A percentile compares a stretch with the other conserved stretches of the same genome.
Conservation (phyloP, 1,140 invertebrate species). For the Papilio xuthus region DNA sequence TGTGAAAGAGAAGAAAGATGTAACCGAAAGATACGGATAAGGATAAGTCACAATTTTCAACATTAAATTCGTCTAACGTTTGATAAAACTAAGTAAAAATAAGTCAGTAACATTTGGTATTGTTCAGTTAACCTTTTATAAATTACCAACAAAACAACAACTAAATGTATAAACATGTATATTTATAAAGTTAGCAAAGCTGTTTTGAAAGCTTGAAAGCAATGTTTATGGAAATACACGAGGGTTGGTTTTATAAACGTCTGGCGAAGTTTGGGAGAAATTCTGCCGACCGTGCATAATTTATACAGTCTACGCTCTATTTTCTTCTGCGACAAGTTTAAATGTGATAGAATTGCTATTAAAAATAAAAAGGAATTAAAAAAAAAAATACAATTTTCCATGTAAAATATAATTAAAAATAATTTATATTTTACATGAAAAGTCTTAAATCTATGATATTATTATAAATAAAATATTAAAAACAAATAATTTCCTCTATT, state of each 20-base stretch:
- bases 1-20: not conserved
- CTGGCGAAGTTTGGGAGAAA: conserved; percentile 9
- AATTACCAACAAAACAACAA: conserved; percentile 18
- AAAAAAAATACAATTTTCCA: not conserved
- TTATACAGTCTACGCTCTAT: not conserved
- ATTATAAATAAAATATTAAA: too few species aligned
- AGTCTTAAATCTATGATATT: too few species aligned
- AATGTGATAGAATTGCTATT: not conserved
- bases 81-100: not conserved
- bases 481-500: too few species aligned
- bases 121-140: conserved; percentile 6
- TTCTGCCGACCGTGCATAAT: conserved; percentile 11
- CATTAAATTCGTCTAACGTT: not conserved
- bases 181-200: conserved; percentile 25
- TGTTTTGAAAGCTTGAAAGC: conserved; percentile 27
- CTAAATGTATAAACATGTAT: conserved; percentile 25
- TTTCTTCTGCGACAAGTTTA: conserved; percentile 1
- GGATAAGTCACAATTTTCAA: not conserved
- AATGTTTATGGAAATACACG: conserved; percentile 28
- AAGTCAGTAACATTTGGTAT: not conserved
- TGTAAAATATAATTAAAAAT: not conserved
- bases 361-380: not conserved
- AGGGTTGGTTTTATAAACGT: conserved; percentile 22
- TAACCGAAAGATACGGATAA: not conserved
- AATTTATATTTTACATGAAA: too few species aligned